A percentile compares a stretch with the other conserved stretches of the same genome.
These are phyloP conservation scores for Athrips mouffetella DNA, from an alignment of 2,888 invertebrate genomes.

Conservation along the genomic window DNA sequence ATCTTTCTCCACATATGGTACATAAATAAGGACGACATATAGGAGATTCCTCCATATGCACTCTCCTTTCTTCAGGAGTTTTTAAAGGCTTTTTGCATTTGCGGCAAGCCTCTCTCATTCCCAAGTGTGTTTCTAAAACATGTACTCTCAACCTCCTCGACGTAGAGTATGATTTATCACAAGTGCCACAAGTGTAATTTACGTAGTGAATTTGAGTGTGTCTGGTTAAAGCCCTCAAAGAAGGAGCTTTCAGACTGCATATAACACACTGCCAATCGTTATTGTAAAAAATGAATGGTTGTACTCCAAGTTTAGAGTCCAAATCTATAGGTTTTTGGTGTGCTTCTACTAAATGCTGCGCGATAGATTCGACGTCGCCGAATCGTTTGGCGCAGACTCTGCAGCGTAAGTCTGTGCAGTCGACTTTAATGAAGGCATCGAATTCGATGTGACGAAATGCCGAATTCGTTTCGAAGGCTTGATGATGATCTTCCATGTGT, in stretches of 20 bases:
- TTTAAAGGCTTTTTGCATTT: not conserved
- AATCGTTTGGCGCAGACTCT: slow-evolving; percentile 46
- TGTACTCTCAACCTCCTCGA: slow-evolving; percentile 33
- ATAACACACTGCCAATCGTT: slow-evolving; percentile 45
- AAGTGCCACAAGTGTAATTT: slow-evolving; percentile 51
- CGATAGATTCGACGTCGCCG: slow-evolving; percentile 44
- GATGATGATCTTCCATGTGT: slow-evolving; percentile 61
- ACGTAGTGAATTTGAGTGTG: slow-evolving; percentile 52
- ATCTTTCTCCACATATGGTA: not conserved
- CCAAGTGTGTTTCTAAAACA: not conserved
- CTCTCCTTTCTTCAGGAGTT: not conserved
- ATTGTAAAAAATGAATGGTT: slow-evolving; percentile 45
- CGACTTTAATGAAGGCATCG: slow-evolving; percentile 63
- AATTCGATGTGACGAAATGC: slow-evolving; percentile 51
- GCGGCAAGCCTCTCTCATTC: not conserved
- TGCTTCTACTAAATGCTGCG: slow-evolving; percentile 45
- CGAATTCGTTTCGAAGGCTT: slow-evolving; percentile 47
- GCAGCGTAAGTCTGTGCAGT: slow-evolving; percentile 57
- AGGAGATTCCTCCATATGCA: not conserved
- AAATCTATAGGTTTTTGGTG: slow-evolving; percentile 49
- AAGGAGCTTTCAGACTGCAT: slow-evolving; percentile 40
- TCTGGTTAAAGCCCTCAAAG: slow-evolving; percentile 43
- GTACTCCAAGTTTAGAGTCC: slow-evolving; percentile 48
- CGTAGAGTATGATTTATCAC: slow-evolving; percentile 51
- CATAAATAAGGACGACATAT: not conserved